Percentiles rank a stretch among this genome's conserved stretches.
Evolutionary conservation across 2,797 vertebrate genomes (phyloP).

Genomic region (Naso thynnoides): DNA sequence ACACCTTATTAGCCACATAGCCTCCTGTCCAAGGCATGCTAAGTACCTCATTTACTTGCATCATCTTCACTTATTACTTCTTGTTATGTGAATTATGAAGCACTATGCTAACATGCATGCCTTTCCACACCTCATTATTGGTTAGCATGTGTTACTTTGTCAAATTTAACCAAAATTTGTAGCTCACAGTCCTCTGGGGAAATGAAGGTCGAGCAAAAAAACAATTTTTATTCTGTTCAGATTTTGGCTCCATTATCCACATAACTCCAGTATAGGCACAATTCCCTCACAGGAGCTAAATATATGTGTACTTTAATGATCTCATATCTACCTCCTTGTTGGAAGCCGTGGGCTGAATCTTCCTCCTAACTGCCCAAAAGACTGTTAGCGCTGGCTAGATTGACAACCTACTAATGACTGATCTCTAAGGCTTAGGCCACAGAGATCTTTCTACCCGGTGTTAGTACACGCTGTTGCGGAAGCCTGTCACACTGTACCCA

Average conservation of each 20-base stretch:
- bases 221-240: slow-evolving; percentile 43
- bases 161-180: slow-evolving; percentile 47
- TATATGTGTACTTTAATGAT: slow-evolving; percentile 77
- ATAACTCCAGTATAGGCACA: slow-evolving; percentile 61
- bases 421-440: slow-evolving; percentile 73
- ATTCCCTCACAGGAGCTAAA: slow-evolving; percentile 67
- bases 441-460: slow-evolving; percentile 70
- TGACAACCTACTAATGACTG: slow-evolving; percentile 83
- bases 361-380: slow-evolving; percentile 67
- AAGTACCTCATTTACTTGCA: slow-evolving; percentile 11
- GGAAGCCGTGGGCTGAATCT: slow-evolving; percentile 60
- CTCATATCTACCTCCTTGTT: slow-evolving; percentile 68
- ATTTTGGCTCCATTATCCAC: slow-evolving; percentile 69
- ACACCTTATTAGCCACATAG: slow-evolving; percentile 11
- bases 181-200: slow-evolving; percentile 34
- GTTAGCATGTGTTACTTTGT: slow-evolving; percentile 36
- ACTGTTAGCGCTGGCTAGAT: slow-evolving; percentile 68
- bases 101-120: slow-evolving; percentile 17
- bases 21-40: slow-evolving; percentile 1
- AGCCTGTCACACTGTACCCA: slow-evolving; percentile 72
- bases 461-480: slow-evolving; percentile 70
- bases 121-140: slow-evolving; percentile 43
- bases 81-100: slow-evolving; percentile 18
- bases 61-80: slow-evolving; percentile 17
- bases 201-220: slow-evolving; percentile 58